A percentile compares a stretch with the other conserved stretches of the same genome.
These are phyloP conservation scores for Aphidius ervi DNA, from an alignment of 1,140 invertebrate species.

Conservation along the genomic window DNA sequence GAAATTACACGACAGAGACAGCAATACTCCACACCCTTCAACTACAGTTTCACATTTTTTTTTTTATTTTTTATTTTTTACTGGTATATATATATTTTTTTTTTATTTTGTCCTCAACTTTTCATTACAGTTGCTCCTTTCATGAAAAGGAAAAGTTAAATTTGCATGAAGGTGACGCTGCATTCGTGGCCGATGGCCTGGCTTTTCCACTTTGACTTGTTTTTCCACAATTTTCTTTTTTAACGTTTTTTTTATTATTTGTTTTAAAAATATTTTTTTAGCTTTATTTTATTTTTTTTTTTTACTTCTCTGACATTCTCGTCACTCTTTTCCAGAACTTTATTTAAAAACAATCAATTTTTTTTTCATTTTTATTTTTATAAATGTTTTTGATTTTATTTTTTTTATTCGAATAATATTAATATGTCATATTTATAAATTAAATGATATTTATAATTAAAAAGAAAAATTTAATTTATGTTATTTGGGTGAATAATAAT, in stretches of 20 bases:
- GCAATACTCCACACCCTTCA: no score
- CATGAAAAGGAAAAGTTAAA: constrained; percentile 29
- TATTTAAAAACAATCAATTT: no score
- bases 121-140: constrained; percentile 22
- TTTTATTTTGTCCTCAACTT: constrained; percentile 13
- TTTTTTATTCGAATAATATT: not conserved
- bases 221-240: not conserved
- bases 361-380: not conserved
- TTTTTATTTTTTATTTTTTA: not conserved
- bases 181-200: constrained; percentile 2
- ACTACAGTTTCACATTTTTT: not conserved
- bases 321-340: no score
- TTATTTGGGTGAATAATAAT: no score
- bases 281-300: no score
- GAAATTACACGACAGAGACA: no score
- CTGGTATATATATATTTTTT: not conserved
- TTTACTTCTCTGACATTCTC: not conserved
- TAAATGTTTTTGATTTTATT: not conserved
- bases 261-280: not conserved
- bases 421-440: constrained; percentile 1
- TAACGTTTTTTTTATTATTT: not conserved
- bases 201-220: constrained; percentile 1
- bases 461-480: not conserved
- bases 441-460: not conserved
- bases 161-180: constrained; percentile 22